Base-by-base conservation (phyloP, 2,888 invertebrate species). In the Epinotia bilunana region DNA sequence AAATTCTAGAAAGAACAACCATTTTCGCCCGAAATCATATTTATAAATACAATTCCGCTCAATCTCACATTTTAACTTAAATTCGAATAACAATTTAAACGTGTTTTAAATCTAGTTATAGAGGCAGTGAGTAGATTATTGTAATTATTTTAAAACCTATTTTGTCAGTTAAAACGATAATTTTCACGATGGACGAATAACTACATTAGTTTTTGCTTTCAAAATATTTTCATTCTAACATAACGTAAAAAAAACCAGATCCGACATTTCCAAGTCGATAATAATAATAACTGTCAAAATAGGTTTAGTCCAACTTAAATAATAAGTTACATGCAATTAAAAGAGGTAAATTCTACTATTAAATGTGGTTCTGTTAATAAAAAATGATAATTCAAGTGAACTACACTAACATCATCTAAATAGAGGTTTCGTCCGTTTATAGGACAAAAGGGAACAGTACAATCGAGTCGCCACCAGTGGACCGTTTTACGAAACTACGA, bases 81-180 rank as follows among this genome's bases (percentile, higher is more conserved):
- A 58, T 68, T 58, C 57, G 46, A 60, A 60, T 23, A 12, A 28
- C 69, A 69, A n/a, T 46, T 20, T 7, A 69, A 33, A 16, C n/a
- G 63, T 57, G 43, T 60, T 53, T 67, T 67, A 67, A 53, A 53
- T 43, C 70, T 74, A 74, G 49, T 49, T 63, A 69, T 46, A 74
- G 43, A 71, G 74, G 74, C 74, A 74, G 74, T 74, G 74, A 71
- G 60, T 74, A 53, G 16, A 60, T 64, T 70, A 74, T 49, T 49
- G 16, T 33, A 53, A 20, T 23, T 18, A 20, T 60, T 58, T n/a
- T 18, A 57, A 46, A 49, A 46, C 13, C n/a, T 23, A 72, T 7
- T 23, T 64, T 46, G 64, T 65, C 64, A 65, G 64, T 57, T 28
- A 16, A 33, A 16, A 60, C 60, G 9, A 33, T 33, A 61, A 60